These are phyloP conservation scores for Uropetala carovei DNA, from an alignment of 2,888 invertebrate species.

Conservation along the genomic window DNA sequence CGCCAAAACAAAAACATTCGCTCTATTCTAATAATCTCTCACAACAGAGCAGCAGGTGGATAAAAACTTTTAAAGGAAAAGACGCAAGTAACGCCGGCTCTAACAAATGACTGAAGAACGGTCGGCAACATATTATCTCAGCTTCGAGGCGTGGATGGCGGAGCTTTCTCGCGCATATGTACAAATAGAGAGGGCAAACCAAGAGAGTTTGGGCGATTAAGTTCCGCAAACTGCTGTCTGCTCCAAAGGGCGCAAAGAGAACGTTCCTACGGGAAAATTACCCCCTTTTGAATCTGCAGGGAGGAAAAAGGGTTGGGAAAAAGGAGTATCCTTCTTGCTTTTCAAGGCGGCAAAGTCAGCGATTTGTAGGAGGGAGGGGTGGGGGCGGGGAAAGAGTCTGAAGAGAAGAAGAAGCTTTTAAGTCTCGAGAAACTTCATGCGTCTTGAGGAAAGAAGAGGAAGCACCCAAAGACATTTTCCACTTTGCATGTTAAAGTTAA, in stretches of 20 bases:
- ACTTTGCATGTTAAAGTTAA: not conserved
- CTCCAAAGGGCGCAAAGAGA: not conserved
- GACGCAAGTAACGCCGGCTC: no score
- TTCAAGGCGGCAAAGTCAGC: not conserved
- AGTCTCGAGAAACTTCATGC: constrained; percentile 13
- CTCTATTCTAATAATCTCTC: no score
- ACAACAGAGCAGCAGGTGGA: no score
- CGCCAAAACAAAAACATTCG: no score
- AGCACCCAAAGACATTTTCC: not conserved
- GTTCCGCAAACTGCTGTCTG: not conserved
- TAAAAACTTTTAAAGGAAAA: no score
- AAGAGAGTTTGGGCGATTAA: constrained; percentile 2
- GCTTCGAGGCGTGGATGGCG: no score
- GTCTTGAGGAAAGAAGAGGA: not conserved
- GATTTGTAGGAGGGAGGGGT: not conserved
- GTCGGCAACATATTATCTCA: no score
- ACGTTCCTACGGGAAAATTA: not conserved
- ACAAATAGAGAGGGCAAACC: not conserved
- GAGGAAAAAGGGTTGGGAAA: not conserved
- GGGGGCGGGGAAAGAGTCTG: not conserved
- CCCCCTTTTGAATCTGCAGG: not conserved
- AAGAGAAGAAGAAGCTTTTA: constrained; percentile 16
- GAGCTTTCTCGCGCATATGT: not conserved
- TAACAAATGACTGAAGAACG: no score
- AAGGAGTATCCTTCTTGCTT: not conserved